phyloP scores from a whole-genome alignment of 2,113 vertebrate genomes.

The Dromaius novaehollandiae region DNA sequence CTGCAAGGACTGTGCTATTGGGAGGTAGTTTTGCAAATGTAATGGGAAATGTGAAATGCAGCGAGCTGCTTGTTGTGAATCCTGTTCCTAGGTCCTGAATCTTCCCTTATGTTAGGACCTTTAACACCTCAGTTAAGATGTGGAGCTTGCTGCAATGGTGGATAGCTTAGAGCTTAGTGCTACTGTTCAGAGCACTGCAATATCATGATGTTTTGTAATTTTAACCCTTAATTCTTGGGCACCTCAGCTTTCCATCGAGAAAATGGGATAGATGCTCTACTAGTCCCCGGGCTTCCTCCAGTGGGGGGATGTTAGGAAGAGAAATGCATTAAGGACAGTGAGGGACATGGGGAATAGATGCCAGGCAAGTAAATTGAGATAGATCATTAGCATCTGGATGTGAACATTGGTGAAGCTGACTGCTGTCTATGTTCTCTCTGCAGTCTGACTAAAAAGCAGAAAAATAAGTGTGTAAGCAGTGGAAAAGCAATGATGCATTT shows the following conservation, averaged over 20 bases:
- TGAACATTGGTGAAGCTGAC: conserved; percentile 31
- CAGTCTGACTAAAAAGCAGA: conserved; percentile 47
- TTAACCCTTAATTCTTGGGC: not conserved
- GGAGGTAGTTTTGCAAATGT: not conserved
- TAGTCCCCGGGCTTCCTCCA: not conserved
- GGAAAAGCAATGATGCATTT: conserved; percentile 54
- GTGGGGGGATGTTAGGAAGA: not conserved
- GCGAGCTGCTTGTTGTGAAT: not conserved
- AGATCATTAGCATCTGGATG: not conserved
- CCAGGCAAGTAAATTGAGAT: conserved; percentile 23
- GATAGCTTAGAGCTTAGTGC: not conserved
- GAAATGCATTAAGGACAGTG: not conserved
- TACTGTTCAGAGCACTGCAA: not conserved
- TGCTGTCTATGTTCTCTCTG: conserved; percentile 8
- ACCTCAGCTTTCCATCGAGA: not conserved
- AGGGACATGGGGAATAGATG: not conserved
- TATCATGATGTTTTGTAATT: not conserved
- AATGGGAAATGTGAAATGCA: not conserved
- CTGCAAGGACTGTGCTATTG: not conserved
- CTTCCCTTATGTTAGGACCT: not conserved
- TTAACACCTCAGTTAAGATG: not conserved
- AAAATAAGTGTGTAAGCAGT: conserved; percentile 59
- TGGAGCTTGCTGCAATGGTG: not conserved
- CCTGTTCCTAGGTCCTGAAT: not conserved
- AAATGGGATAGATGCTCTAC: not conserved